phyloP scores from a whole-genome alignment of 2,888 invertebrate species.

The Dynastes maya region DNA sequence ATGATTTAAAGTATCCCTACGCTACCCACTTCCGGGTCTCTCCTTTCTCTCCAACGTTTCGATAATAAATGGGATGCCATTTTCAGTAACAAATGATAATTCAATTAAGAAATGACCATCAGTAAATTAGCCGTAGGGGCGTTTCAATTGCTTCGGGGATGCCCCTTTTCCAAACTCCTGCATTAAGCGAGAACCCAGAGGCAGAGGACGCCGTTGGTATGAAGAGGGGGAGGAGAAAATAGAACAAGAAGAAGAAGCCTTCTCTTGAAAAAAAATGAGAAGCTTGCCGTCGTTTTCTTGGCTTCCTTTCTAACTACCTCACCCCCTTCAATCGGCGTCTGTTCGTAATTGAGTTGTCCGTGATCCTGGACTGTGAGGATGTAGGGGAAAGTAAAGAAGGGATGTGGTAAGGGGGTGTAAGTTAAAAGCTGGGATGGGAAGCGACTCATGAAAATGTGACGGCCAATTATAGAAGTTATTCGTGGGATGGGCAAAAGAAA shows the following conservation, averaged over 20 bases:
- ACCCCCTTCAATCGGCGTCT: neutral
- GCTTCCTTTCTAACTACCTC: too few relatives aligned
- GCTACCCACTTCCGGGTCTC: neutral
- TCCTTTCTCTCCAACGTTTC: slow-evolving; percentile 5
- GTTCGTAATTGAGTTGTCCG: slow-evolving; percentile 38
- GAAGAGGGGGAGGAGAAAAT: neutral
- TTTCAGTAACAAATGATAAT: slow-evolving; percentile 38
- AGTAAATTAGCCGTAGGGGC: slow-evolving; percentile 24
- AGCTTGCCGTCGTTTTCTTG: neutral
- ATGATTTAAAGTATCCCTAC: slow-evolving; percentile 4
- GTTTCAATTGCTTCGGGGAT: slow-evolving; percentile 10
- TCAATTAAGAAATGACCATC: slow-evolving; percentile 39
- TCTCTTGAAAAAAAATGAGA: slow-evolving; percentile 13
- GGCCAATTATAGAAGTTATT: slow-evolving; percentile 35
- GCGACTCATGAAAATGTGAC: slow-evolving; percentile 40
- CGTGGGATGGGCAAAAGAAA: slow-evolving; percentile 13
- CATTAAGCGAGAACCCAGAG: neutral
- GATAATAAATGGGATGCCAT: slow-evolving; percentile 30
- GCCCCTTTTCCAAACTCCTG: neutral
- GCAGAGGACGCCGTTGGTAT: neutral
- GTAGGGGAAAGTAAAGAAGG: neutral
- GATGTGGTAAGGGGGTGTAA: too few relatives aligned
- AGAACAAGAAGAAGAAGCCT: slow-evolving; percentile 5
- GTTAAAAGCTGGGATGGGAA: neutral
- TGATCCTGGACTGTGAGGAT: neutral